These are phyloP conservation scores for Ditylenchus weischeri DNA, from an alignment of 2,888 invertebrate species.

Conservation along the genomic window DNA sequence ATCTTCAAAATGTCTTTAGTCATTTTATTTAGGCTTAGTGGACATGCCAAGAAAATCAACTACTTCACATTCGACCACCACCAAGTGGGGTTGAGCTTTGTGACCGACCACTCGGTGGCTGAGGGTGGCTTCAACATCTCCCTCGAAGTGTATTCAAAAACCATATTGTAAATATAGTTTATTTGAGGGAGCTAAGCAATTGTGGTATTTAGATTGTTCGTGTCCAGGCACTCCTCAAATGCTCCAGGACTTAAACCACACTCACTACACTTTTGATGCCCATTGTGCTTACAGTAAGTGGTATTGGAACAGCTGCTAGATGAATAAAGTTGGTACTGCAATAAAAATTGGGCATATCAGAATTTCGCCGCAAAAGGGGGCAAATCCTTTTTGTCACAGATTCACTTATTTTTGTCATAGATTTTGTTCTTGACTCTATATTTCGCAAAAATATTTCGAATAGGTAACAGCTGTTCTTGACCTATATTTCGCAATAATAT, in stretches of 20 bases:
- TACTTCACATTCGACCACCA: slow-evolving; percentile 28
- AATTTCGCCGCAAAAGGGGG: too few relatives aligned
- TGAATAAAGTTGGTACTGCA: too few relatives aligned
- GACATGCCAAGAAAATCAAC: slow-evolving; percentile 21
- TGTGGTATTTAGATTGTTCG: slow-evolving; percentile 20
- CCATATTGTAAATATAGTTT: slow-evolving; percentile 16
- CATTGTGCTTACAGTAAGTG: too few relatives aligned
- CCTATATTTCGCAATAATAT: too few relatives aligned
- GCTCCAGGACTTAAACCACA: slow-evolving; percentile 2
- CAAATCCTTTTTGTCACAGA: too few relatives aligned
- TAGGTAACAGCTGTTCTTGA: too few relatives aligned
- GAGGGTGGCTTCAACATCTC: slow-evolving; percentile 32
- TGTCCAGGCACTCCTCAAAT: slow-evolving; percentile 25
- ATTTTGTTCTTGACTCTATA: too few relatives aligned
- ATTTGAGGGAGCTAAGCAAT: background rate
- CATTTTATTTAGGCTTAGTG: slow-evolving; percentile 20
- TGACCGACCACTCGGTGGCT: slow-evolving; percentile 30
- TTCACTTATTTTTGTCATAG: too few relatives aligned
- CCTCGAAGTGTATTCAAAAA: slow-evolving; percentile 19
- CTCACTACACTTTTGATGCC: slow-evolving; percentile 2
- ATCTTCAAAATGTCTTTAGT: too few relatives aligned
- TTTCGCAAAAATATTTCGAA: too few relatives aligned
- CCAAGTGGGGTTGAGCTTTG: slow-evolving; percentile 17
- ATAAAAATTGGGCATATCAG: too few relatives aligned
- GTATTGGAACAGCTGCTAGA: too few relatives aligned